Conservation (phyloP, 1,140 invertebrate species). For the Habropoda laboriosa region DNA sequence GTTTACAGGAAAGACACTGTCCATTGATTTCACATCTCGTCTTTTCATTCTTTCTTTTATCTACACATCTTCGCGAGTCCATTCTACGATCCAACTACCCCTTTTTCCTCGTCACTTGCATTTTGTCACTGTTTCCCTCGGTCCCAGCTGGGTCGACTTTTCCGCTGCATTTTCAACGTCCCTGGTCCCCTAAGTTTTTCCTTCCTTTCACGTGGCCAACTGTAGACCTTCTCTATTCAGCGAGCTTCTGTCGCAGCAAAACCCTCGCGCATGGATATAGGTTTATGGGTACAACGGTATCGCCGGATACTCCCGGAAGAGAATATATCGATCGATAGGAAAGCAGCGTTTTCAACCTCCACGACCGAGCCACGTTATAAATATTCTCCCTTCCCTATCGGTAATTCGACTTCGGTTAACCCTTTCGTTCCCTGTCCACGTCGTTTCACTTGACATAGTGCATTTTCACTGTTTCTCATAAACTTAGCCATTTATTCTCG, state of each 20-base stretch:
- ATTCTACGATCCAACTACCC: neutral
- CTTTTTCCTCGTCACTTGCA: neutral
- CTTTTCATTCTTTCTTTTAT: slow-evolving; percentile 1
- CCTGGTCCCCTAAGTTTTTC: slow-evolving; percentile 3
- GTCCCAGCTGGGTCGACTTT: neutral
- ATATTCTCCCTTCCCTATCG: slow-evolving; percentile 4
- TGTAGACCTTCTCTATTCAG: slow-evolving; percentile 38
- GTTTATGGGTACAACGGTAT: slow-evolving; percentile 21
- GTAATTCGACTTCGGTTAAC: neutral
- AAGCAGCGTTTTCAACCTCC: neutral
- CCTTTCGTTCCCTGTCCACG: neutral
- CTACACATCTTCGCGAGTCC: neutral
- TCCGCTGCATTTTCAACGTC: neutral
- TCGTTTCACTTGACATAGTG: neutral
- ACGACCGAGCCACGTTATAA: neutral
- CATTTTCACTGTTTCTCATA: too few relatives aligned
- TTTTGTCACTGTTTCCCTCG: neutral
- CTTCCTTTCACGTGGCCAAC: neutral
- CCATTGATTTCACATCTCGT: neutral
- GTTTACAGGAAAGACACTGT: too few relatives aligned
- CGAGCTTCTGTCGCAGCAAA: slow-evolving; percentile 19
- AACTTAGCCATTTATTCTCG: too few relatives aligned
- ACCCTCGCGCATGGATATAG: slow-evolving; percentile 4
- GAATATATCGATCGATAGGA: slow-evolving; percentile 22
- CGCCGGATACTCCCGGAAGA: neutral